A percentile compares a stretch with the other conserved stretches of the same genome.
These are phyloP conservation scores for Ranitomeya imitator DNA, from an alignment of 2,113 vertebrate species.

Conservation along the genomic window DNA sequence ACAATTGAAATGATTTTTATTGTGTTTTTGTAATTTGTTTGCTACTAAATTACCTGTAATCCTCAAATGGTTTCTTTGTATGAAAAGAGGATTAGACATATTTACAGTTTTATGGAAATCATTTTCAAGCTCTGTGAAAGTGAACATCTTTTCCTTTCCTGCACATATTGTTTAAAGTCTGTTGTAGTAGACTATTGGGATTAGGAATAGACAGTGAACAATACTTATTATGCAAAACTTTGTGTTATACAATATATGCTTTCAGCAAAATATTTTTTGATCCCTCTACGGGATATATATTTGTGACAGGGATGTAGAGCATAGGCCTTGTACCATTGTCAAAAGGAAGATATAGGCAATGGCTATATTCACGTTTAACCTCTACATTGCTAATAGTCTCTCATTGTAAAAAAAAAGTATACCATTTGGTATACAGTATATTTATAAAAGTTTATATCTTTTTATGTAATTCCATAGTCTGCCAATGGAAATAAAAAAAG, in stretches of 20 bases:
- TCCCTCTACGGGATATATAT: neutral
- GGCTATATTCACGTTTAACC: too few relatives aligned
- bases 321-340: too few relatives aligned
- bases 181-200: neutral
- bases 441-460: too few relatives aligned
- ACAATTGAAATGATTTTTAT: conserved; percentile 1
- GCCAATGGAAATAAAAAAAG: too few relatives aligned
- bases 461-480: too few relatives aligned
- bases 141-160: neutral
- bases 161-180: conserved; percentile 3
- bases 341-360: too few relatives aligned
- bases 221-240: neutral
- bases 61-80: neutral
- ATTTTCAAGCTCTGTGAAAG: neutral
- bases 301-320: too few relatives aligned
- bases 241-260: neutral
- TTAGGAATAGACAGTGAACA: neutral
- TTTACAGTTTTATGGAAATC: conserved; percentile 9
- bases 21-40: neutral
- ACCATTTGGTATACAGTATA: too few relatives aligned
- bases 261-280: neutral
- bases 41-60: neutral
- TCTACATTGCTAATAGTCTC: too few relatives aligned
- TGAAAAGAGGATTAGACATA: neutral
- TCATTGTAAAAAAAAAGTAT: too few relatives aligned